Conservation (phyloP, 2,113 vertebrate genomes). For the Bambusicola thoracicus region DNA sequence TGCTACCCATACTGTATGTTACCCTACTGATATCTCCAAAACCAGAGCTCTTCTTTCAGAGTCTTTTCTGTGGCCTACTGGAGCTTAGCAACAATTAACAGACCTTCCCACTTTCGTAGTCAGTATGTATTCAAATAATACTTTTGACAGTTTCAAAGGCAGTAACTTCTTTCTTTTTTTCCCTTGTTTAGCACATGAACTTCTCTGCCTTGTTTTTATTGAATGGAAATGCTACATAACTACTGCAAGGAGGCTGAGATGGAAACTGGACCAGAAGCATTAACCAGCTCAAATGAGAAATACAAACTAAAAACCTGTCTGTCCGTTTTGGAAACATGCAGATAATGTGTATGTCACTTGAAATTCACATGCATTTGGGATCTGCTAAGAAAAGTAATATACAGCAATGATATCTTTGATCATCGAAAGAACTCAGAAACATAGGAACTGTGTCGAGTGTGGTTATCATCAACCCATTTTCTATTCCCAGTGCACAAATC, state of each 20-base stretch:
- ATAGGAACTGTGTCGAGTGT: constrained; percentile 88
- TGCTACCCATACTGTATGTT: neutral
- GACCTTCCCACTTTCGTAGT: neutral
- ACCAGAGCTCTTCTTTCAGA: neutral
- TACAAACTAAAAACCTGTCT: constrained; percentile 54
- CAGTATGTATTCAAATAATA: neutral
- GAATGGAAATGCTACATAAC: constrained; percentile 40
- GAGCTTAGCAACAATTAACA: constrained; percentile 33
- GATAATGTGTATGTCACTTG: constrained; percentile 85
- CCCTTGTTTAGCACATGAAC: constrained; percentile 21
- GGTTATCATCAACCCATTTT: constrained; percentile 94
- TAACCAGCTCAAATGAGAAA: constrained; percentile 69
- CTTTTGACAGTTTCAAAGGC: constrained; percentile 8
- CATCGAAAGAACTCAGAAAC: constrained; percentile 85
- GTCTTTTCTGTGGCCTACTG: neutral
- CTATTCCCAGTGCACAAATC: constrained; percentile 90
- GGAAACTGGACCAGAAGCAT: constrained; percentile 51
- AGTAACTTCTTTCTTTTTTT: constrained; percentile 9
- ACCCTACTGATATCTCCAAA: neutral
- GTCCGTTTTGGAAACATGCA: constrained; percentile 67
- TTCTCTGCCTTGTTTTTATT: constrained; percentile 24
- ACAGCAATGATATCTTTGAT: constrained; percentile 95
- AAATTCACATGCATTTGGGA: constrained; percentile 86
- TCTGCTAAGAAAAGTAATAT: constrained; percentile 86
- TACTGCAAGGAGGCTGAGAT: neutral